Conservation (phyloP, 2,113 vertebrate species). For the Campylomormyrus numenius region DNA sequence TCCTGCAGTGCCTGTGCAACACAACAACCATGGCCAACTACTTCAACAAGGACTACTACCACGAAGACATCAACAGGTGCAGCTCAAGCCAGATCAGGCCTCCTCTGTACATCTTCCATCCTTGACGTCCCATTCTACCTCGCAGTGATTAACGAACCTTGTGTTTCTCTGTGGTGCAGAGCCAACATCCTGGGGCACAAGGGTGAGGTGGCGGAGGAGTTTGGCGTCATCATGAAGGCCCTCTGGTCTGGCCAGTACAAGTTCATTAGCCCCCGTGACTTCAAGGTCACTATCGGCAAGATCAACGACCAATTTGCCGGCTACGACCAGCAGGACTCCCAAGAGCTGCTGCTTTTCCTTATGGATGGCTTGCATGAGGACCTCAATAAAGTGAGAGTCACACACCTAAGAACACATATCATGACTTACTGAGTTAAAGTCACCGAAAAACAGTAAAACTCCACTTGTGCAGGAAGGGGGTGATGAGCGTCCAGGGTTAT, state of each 20-base stretch:
- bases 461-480: neutral
- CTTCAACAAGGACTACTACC: slow-evolving; percentile 85
- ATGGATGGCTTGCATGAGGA: slow-evolving; percentile 98
- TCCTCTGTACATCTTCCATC: neutral
- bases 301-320: slow-evolving; percentile 92
- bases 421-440: neutral
- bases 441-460: neutral
- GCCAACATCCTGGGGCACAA: slow-evolving; percentile 90
- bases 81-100: neutral
- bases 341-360: slow-evolving; percentile 91
- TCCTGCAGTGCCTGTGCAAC: slow-evolving; percentile 95
- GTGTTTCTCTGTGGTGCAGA: slow-evolving; percentile 47
- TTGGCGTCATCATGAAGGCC: slow-evolving; percentile 93
- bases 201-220: slow-evolving; percentile 96
- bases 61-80: slow-evolving; percentile 95
- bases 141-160: neutral
- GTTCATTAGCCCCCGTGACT: slow-evolving; percentile 88
- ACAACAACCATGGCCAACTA: slow-evolving; percentile 84
- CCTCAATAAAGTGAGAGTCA: slow-evolving; percentile 84
- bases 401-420: neutral
- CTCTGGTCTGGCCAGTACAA: slow-evolving; percentile 90
- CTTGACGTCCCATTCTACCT: neutral
- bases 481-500: neutral
- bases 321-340: slow-evolving; percentile 92
- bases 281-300: slow-evolving; percentile 92